A percentile compares a stretch with the other conserved stretches of the same genome.
Conservation (phyloP, 1,140 invertebrate genomes). For the Papilio machaon region DNA sequence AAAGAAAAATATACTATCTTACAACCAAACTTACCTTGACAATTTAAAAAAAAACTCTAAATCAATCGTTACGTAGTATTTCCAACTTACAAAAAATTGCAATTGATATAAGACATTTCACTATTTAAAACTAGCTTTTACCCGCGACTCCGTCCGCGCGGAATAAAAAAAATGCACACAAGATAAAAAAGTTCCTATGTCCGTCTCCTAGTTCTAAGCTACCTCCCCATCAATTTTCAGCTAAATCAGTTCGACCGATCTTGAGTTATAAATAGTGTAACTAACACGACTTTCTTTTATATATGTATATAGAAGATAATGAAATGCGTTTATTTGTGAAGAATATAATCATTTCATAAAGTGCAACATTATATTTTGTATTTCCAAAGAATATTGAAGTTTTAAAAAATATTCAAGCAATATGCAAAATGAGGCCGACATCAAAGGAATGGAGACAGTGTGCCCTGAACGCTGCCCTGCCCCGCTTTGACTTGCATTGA, state of each 20-base stretch:
- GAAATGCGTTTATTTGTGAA: neutral
- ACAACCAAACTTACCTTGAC: neutral
- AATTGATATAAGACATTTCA: neutral
- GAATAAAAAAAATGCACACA: too few relatives aligned
- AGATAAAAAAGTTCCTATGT: too few relatives aligned
- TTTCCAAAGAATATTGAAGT: slow-evolving; percentile 14
- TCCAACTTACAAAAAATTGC: neutral
- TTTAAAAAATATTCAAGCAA: slow-evolving; percentile 37
- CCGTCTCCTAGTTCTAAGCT: too few relatives aligned
- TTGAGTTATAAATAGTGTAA: too few relatives aligned
- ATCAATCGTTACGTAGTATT: neutral
- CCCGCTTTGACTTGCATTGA: slow-evolving; percentile 33
- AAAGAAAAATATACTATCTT: neutral
- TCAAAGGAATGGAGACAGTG: slow-evolving; percentile 35
- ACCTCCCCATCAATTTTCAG: too few relatives aligned
- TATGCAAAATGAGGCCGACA: slow-evolving; percentile 33
- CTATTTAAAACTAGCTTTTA: too few relatives aligned
- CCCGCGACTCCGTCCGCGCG: too few relatives aligned
- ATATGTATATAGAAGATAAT: too few relatives aligned
- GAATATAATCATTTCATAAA: neutral
- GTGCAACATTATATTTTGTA: neutral
- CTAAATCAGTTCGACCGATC: too few relatives aligned
- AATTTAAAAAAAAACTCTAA: neutral
- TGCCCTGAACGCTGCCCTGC: slow-evolving; percentile 26
- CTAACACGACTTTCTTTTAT: too few relatives aligned